Base-by-base conservation (phyloP, 2,888 invertebrate species). In the Drosophila setosimentum region DNA sequence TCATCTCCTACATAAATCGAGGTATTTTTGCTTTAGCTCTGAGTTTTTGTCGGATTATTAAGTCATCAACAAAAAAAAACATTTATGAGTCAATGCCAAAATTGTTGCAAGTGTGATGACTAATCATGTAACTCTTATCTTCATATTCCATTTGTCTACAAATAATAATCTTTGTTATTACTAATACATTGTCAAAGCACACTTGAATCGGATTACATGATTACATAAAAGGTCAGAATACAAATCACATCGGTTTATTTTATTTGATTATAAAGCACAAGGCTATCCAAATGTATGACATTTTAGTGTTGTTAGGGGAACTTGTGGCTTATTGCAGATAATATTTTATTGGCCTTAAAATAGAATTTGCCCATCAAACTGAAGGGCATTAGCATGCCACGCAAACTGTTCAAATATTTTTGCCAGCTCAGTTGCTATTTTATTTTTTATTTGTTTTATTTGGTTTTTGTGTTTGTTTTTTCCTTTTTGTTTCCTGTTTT, bases 341-440 rank as follows among this genome's bases (percentile, higher is more conserved):
- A 42, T 30, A 24, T 42, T 57, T 57, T 57, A 42, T 57, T 24
- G 40, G 13, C n/a, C 37, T 53, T 57, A 18, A 45, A 57, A 54
- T 8, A 32, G 29, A 50, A 37, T 55, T 37, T 18, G 54, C 10
- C 30, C 30, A 16, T 7, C 1, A 21, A 24, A 54, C 6, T 74
- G 57, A 33, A 81, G 78, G 51, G 66, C 71, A 81, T 65, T 63
- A 37, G 33, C 21, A 29, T 49, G 77, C 50, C 53, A 18, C 10
- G 40, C 35, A 53, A 74, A 42, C 66, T 57, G 48, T 53, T 35
- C 57, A 69, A 69, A 77, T 71, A 77, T 73, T 74, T 78, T 68
- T 74, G 70, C 78, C 78, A 74, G 73, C 68, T 77, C 81, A 77
- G 73, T 81, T 81, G 63, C 54, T 73, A 68, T 77, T 45, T 75